Conservation (phyloP, 2,113 vertebrate species). For the Puntigrus tetrazona region DNA sequence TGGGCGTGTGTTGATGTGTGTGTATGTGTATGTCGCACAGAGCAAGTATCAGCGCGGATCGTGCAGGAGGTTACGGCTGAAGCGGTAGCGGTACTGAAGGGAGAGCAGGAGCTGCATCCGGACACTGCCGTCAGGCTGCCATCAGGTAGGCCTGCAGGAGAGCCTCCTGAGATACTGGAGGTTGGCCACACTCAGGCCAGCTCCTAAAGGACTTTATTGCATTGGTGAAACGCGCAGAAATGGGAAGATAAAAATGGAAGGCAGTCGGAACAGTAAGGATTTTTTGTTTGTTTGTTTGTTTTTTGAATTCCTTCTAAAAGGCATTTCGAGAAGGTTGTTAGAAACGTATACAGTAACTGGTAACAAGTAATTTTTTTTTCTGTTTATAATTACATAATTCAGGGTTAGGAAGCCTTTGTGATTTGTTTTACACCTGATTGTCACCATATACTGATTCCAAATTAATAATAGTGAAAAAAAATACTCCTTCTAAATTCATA, state of each 20-base stretch:
- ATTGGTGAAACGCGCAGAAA: neutral
- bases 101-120: constrained; percentile 91
- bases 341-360: neutral
- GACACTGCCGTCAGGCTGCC: constrained; percentile 83
- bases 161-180: constrained; percentile 20
- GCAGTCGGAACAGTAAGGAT: neutral
- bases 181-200: neutral
- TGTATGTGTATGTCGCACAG: constrained; percentile 70
- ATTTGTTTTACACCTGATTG: neutral
- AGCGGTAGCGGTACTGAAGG: constrained; percentile 96
- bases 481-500: neutral
- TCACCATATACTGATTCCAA: neutral
- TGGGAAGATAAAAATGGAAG: neutral
- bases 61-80: constrained; percentile 98
- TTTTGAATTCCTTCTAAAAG: neutral
- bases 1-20: constrained; percentile 55
- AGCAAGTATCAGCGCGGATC: constrained; percentile 97
- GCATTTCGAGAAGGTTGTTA: neutral
- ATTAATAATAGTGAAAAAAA: too few species aligned
- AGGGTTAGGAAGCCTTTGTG: neutral
- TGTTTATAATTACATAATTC: neutral
- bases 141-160: constrained; percentile 81
- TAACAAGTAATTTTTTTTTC: neutral
- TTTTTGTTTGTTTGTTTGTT: neutral
- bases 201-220: neutral